These are phyloP conservation scores for Indicator indicator DNA, from an alignment of 2,113 vertebrate genomes.

Conservation along the genomic window DNA sequence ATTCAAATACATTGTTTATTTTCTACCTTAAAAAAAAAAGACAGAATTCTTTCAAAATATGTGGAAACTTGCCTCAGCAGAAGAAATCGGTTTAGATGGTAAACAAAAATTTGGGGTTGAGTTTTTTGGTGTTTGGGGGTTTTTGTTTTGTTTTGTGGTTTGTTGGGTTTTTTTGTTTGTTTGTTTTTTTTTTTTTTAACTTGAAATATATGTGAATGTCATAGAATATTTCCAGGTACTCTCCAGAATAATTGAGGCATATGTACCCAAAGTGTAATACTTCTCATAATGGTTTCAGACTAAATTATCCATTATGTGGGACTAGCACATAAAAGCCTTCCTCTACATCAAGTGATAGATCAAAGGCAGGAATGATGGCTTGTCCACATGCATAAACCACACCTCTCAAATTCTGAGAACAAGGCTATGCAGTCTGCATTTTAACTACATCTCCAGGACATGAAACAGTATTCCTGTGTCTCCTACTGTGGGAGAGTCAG, in stretches of 20 bases:
- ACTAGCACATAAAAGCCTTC: constrained; percentile 76
- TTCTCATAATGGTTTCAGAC: constrained; percentile 70
- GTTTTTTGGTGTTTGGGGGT: too few relatives aligned
- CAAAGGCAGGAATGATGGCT: constrained; percentile 74
- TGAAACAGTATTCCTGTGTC: constrained; percentile 71
- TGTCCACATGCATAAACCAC: constrained; percentile 73
- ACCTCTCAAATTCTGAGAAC: constrained; percentile 77
- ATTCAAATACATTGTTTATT: not conserved
- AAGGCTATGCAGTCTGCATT: constrained; percentile 72
- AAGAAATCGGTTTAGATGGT: constrained; percentile 7
- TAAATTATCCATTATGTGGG: constrained; percentile 77
- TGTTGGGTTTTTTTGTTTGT: not conserved
- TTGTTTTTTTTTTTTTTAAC: not conserved
- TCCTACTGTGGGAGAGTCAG: constrained; percentile 74
- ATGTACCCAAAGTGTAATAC: constrained; percentile 62
- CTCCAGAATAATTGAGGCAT: constrained; percentile 73
- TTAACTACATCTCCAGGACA: constrained; percentile 79
- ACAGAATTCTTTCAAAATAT: not conserved
- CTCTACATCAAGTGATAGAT: constrained; percentile 76
- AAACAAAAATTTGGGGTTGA: not conserved
- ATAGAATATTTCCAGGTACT: constrained; percentile 46
- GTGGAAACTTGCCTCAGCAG: not conserved
- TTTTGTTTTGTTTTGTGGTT: too few relatives aligned
- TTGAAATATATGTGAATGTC: constrained; percentile 10
- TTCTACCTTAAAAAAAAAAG: not conserved